Conservation (phyloP, 1,140 invertebrate genomes). For the Ectropis grisescens region DNA sequence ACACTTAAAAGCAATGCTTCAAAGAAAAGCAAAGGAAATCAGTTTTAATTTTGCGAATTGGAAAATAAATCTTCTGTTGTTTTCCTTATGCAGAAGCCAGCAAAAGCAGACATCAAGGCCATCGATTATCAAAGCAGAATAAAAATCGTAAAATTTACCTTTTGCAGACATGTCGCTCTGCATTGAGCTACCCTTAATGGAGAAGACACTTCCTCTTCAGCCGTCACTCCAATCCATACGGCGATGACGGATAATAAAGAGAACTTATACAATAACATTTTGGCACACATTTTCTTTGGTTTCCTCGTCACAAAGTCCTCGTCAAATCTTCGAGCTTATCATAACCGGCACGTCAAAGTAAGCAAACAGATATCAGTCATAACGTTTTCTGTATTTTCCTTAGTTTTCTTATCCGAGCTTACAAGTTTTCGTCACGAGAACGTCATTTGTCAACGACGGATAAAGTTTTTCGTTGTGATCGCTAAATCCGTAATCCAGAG, state of each 20-base stretch:
- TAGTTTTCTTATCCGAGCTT: slow-evolving; percentile 8
- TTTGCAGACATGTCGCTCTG: slow-evolving; percentile 76
- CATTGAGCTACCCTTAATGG: slow-evolving; percentile 77
- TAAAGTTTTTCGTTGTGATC: slow-evolving; percentile 10
- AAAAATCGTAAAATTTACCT: slow-evolving; percentile 68
- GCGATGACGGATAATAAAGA: slow-evolving; percentile 51
- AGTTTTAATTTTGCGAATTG: no score
- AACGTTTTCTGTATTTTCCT: slow-evolving; percentile 18
- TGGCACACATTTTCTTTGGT: slow-evolving; percentile 69
- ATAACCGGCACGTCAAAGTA: slow-evolving; percentile 52
- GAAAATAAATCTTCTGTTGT: no score
- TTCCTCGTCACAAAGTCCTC: slow-evolving; percentile 32
- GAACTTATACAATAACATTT: slow-evolving; percentile 66
- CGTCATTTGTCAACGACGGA: slow-evolving; percentile 19
- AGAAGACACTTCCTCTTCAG: slow-evolving; percentile 74
- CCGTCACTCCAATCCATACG: slow-evolving; percentile 58
- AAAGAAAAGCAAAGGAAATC: no score
- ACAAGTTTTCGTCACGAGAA: slow-evolving; percentile 22
- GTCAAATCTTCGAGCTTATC: slow-evolving; percentile 43
- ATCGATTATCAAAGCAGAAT: no score
- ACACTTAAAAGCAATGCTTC: no score
- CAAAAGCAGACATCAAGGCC: no score
- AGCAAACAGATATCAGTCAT: slow-evolving; percentile 25
- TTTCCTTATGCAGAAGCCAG: no score
- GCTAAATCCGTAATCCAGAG: slow-evolving; percentile 13